A percentile compares a stretch with the other conserved stretches of the same genome.
These are phyloP conservation scores for Chaetorhynchus papuensis DNA, from an alignment of 2,113 vertebrate genomes.

Conservation along the genomic window DNA sequence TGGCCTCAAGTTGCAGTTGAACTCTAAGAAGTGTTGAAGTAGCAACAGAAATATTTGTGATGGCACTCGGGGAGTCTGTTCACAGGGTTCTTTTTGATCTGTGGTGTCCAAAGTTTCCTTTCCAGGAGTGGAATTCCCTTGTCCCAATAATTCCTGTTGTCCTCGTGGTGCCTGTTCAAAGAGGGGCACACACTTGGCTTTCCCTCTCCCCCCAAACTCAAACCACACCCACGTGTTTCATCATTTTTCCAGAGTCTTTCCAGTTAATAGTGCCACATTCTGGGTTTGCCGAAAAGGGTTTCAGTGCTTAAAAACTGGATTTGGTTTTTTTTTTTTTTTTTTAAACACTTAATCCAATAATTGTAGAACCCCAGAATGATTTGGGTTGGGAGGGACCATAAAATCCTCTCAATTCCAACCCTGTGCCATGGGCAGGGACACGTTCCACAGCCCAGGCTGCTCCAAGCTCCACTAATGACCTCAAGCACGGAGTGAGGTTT, in stretches of 20 bases:
- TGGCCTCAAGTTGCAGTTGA: not conserved
- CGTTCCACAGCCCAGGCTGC: not conserved
- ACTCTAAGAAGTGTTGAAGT: not conserved
- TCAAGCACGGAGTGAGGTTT: not conserved
- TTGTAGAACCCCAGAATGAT: not conserved
- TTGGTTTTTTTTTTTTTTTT: not conserved
- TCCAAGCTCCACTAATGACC: not conserved
- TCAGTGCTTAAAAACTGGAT: not conserved
- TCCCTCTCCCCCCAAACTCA: not conserved
- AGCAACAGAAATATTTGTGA: not conserved
- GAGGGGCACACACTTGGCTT: accelerated
- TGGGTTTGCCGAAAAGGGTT: not conserved
- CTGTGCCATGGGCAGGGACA: not conserved
- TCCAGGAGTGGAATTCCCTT: not conserved
- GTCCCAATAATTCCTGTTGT: too few relatives aligned
- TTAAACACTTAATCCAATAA: not conserved
- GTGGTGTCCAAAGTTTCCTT: not conserved
- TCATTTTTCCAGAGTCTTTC: not conserved
- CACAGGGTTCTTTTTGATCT: not conserved
- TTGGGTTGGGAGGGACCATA: not conserved
- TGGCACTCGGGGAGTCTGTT: not conserved
- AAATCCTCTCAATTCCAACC: not conserved
- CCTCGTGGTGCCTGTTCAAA: not conserved
- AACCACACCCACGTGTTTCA: accelerated
- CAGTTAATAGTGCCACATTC: not conserved